phyloP scores from a whole-genome alignment of 2,113 vertebrate genomes.

The Rostratula benghalensis region DNA sequence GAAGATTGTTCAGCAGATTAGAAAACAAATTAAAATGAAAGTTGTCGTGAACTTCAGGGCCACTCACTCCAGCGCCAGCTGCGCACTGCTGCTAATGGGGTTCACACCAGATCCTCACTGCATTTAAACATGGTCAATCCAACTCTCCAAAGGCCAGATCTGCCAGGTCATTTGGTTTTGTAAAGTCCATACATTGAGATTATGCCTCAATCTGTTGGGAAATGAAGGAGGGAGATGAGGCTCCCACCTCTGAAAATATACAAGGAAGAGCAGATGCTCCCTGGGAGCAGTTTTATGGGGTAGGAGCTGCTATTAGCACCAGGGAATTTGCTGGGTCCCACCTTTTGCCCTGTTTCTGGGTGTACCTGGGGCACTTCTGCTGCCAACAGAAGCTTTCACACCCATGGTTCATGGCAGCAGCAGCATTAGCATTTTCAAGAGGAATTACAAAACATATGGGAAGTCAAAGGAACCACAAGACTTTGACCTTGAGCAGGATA shows the following conservation, averaged over 20 bases:
- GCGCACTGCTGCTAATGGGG: neutral
- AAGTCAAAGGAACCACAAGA: neutral
- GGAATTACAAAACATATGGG: neutral
- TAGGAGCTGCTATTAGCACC: rapidly evolving
- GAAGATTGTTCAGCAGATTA: slow-evolving; percentile 15
- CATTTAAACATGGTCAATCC: neutral
- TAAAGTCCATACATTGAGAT: neutral
- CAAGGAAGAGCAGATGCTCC: neutral
- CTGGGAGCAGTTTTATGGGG: neutral
- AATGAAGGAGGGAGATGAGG: neutral
- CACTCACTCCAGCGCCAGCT: neutral
- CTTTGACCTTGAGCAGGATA: neutral
- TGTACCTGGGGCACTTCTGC: neutral
- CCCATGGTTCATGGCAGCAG: neutral
- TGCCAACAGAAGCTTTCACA: neutral
- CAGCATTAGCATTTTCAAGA: neutral
- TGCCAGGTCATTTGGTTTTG: neutral
- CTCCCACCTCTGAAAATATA: neutral
- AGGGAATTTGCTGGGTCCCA: neutral
- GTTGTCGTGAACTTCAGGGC: neutral
- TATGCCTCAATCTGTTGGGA: neutral
- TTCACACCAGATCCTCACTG: neutral
- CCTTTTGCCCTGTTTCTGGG: rapidly evolving
- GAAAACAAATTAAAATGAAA: slow-evolving; percentile 42
- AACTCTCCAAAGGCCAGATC: neutral